Evolutionary conservation across 2,113 vertebrate genomes (phyloP).

Genomic region (Gila orcuttii): DNA sequence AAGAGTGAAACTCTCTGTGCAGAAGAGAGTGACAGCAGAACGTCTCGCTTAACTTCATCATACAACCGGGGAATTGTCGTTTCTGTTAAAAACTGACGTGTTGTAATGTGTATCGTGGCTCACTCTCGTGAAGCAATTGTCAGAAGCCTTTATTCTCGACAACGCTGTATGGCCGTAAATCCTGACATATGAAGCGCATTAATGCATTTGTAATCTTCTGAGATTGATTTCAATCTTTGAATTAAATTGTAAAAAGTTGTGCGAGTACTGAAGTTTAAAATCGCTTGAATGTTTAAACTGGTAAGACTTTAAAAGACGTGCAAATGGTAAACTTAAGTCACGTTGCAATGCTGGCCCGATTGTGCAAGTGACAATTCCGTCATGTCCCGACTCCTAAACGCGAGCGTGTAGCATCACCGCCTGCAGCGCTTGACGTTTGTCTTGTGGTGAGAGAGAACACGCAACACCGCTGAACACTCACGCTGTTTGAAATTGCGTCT

Average conservation of each 20-base stretch:
- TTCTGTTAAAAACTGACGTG: not conserved
- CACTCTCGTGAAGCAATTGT: not conserved
- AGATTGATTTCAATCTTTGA: not conserved
- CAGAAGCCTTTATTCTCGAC: not conserved
- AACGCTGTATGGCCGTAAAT: not conserved
- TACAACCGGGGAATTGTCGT: not conserved
- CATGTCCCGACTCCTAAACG: too few species aligned
- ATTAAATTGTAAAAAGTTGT: too few species aligned
- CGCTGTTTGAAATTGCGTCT: too few species aligned
- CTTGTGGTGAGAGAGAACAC: too few species aligned
- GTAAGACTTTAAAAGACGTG: not conserved
- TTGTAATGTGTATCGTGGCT: not conserved
- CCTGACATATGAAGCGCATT: slow-evolving; percentile 9
- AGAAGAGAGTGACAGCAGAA: slow-evolving; percentile 9
- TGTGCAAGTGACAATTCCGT: too few species aligned
- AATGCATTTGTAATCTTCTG: not conserved
- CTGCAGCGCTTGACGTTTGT: too few species aligned
- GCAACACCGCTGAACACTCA: too few species aligned
- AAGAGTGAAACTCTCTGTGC: slow-evolving; percentile 29
- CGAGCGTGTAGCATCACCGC: too few species aligned
- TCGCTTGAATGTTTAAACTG: too few species aligned
- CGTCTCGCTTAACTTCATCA: not conserved
- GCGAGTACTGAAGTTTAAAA: too few species aligned
- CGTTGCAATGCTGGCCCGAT: too few species aligned
- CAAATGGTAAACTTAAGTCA: too few species aligned